Conservation (phyloP, 2,888 invertebrate genomes). For the Lymantria monacha region DNA sequence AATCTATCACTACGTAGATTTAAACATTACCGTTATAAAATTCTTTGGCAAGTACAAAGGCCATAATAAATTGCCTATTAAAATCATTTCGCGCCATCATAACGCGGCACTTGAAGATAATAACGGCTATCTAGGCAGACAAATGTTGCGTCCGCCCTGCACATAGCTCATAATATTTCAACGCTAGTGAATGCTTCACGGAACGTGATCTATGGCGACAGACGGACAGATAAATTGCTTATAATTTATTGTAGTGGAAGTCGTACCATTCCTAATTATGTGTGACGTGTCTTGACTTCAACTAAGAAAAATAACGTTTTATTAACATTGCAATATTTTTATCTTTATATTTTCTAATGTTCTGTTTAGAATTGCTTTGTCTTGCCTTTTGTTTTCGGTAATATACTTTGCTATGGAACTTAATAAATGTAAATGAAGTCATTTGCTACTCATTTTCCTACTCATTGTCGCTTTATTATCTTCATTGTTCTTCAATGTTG, state of each 20-base stretch:
- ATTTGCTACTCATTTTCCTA: not conserved
- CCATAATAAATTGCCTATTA: conserved; percentile 8
- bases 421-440: not conserved
- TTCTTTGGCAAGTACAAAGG: conserved; percentile 5
- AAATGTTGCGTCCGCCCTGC: conserved; percentile 46
- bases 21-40: not conserved
- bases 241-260: conserved; percentile 76
- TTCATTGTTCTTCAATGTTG: not conserved
- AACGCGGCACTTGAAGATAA: conserved; percentile 23
- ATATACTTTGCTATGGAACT: not conserved
- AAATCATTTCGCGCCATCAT: conserved; percentile 18
- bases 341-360: not conserved
- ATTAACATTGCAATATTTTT: conserved; percentile 6
- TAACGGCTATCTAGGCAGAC: conserved; percentile 42
- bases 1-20: too few relatives aligned
- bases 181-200: conserved; percentile 62
- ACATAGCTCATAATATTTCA: conserved; percentile 73
- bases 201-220: conserved; percentile 75
- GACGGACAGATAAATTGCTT: conserved; percentile 79
- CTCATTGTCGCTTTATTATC: not conserved
- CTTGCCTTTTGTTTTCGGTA: conserved; percentile 1
- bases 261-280: conserved; percentile 67
- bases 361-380: not conserved
- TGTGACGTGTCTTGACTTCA: conserved; percentile 48
- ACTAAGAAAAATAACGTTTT: conserved; percentile 41